Percentiles rank a stretch among this genome's conserved stretches.
phyloP scores from a whole-genome alignment of 2,797 vertebrate genomes.

The Cyclopterus lumpus region DNA sequence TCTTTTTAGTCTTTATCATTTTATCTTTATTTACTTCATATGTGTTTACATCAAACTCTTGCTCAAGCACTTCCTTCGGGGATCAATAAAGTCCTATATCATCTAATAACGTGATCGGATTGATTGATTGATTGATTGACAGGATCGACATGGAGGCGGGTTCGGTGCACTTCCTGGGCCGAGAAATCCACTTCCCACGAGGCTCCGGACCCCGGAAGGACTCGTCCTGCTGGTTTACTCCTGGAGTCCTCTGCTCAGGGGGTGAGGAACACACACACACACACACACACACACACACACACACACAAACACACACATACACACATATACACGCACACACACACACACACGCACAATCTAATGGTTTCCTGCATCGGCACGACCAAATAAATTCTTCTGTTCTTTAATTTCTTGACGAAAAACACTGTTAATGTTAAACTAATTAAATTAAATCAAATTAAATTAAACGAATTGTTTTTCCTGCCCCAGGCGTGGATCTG shows the following conservation, averaged over 20 bases:
- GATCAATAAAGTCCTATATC: neutral
- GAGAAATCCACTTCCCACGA: slow-evolving; percentile 82
- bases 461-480: no score
- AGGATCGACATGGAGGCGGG: slow-evolving; percentile 81
- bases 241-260: slow-evolving; percentile 82
- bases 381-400: no score
- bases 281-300: neutral
- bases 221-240: slow-evolving; percentile 85
- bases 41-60: no score
- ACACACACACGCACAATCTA: neutral
- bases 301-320: neutral
- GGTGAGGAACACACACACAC: slow-evolving; percentile 69
- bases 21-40: no score
- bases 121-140: neutral
- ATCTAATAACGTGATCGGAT: neutral
- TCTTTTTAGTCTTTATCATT: neutral
- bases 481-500: slow-evolving; percentile 69
- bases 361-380: neutral
- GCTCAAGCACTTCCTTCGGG: no score
- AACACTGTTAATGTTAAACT: no score
- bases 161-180: slow-evolving; percentile 80
- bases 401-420: no score
- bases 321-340: neutral
- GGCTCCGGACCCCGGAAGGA: slow-evolving; percentile 79
- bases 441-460: no score